Evolutionary conservation across 92 coral and sea anemone species (phyloP).

Genomic region (Ricordea florida): DNA sequence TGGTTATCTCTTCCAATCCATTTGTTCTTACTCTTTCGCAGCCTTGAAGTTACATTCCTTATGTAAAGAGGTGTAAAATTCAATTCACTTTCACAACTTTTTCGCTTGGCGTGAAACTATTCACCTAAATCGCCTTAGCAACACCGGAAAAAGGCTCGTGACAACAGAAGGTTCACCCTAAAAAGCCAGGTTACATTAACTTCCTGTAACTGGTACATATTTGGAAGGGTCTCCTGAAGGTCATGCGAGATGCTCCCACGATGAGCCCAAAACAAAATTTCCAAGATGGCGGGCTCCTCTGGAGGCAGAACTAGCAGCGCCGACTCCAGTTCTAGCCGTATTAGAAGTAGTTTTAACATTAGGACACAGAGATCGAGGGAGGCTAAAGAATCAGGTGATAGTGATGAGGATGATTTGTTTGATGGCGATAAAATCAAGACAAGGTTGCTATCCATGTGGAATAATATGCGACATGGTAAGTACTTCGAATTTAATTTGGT

Average conservation of each 20-base stretch:
- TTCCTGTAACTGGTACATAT: constrained; percentile 2
- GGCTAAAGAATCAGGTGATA: constrained; percentile 64
- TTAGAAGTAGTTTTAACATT: constrained; percentile 6
- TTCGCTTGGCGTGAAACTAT: constrained; percentile 1
- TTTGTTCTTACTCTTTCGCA: not conserved
- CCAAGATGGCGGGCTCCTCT: constrained; percentile 36
- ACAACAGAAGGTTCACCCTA: not conserved
- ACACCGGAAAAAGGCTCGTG: constrained; percentile 22
- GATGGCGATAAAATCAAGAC: constrained; percentile 93
- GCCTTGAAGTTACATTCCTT: not conserved
- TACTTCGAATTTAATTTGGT: not conserved
- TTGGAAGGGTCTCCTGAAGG: not conserved
- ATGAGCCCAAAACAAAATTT: constrained; percentile 6
- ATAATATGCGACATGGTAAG: constrained; percentile 90
- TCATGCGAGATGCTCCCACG: not conserved
- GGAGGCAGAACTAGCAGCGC: not conserved
- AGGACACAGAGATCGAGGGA: constrained; percentile 57
- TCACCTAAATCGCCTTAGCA: constrained; percentile 33
- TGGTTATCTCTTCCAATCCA: not conserved
- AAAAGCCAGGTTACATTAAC: constrained; percentile 12
- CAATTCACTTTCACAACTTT: constrained; percentile 6
- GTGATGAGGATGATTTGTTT: constrained; percentile 84
- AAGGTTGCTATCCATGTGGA: constrained; percentile 87
- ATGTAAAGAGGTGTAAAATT: not conserved
- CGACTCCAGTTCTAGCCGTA: not conserved